phyloP scores from a whole-genome alignment of 2,888 invertebrate species.

The Rosalia funebris region DNA sequence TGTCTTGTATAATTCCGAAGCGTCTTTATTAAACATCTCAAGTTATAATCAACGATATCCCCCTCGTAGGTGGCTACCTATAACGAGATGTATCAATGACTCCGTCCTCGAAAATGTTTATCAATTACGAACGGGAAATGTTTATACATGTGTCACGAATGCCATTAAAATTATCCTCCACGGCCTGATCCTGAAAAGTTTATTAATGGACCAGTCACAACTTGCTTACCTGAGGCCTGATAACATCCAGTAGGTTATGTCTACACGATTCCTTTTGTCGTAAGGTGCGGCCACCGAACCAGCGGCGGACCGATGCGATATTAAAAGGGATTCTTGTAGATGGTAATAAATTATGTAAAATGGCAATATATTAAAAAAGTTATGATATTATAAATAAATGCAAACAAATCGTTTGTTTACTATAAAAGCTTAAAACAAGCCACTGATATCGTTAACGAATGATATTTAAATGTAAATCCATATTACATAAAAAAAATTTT shows the following conservation, averaged over 20 bases:
- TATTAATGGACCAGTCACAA: constrained; percentile 39
- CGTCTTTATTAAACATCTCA: no score
- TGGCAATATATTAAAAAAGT: no score
- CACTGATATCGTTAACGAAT: no score
- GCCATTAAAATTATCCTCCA: constrained; percentile 27
- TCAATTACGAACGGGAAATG: constrained; percentile 30
- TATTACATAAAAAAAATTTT: no score
- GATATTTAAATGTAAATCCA: no score
- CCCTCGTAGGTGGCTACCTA: constrained; percentile 2
- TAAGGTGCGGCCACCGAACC: constrained; percentile 31
- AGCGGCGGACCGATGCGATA: constrained; percentile 12
- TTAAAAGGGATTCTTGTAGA: no score
- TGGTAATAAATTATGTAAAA: no score
- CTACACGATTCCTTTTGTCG: constrained; percentile 37
- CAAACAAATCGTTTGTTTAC: no score
- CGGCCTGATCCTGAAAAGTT: constrained; percentile 31
- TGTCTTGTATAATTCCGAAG: no score
- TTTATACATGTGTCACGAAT: constrained; percentile 30
- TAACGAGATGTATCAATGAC: constrained; percentile 26
- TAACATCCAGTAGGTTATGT: constrained; percentile 41
- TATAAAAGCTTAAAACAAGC: no score
- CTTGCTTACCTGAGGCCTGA: constrained; percentile 37
- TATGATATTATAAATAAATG: no score
- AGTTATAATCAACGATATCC: neutral
- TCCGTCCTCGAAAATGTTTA: constrained; percentile 21